Evolutionary conservation across 2,797 vertebrate genomes (phyloP).

Genomic region (Neostethus bicornis): DNA sequence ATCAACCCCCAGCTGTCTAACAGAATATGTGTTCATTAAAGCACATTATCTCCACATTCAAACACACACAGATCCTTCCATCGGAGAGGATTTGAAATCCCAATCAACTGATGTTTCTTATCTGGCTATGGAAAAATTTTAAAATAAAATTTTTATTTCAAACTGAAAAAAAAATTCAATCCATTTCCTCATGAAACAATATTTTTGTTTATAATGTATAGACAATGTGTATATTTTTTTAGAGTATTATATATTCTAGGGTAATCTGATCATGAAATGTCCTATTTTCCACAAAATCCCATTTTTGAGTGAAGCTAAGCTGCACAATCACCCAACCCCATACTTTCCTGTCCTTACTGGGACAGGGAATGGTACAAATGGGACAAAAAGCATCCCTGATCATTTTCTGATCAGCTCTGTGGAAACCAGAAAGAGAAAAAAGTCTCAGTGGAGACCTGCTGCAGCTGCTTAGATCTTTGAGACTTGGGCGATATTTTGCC

Average conservation of each 20-base stretch:
- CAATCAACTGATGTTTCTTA: too few species aligned
- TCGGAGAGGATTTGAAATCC: slow-evolving; percentile 5
- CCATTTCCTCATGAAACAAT: too few species aligned
- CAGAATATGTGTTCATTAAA: slow-evolving; percentile 60
- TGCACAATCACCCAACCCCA: slow-evolving; percentile 13
- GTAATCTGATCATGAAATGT: slow-evolving; percentile 13
- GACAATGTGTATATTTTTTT: background rate
- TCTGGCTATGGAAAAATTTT: too few species aligned
- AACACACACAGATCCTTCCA: slow-evolving; percentile 7
- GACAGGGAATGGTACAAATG: too few species aligned
- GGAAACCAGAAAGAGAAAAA: slow-evolving; percentile 38
- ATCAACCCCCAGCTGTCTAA: slow-evolving; percentile 58
- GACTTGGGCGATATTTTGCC: slow-evolving; percentile 73
- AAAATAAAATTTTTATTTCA: too few species aligned
- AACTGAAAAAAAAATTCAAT: background rate
- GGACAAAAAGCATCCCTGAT: slow-evolving; percentile 27
- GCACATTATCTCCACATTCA: too few species aligned
- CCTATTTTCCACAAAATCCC: slow-evolving; percentile 20
- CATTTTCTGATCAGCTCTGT: slow-evolving; percentile 40
- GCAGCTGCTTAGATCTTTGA: slow-evolving; percentile 69
- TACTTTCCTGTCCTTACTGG: slow-evolving; percentile 4
- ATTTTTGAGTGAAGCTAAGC: slow-evolving; percentile 16
- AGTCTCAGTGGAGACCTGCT: slow-evolving; percentile 54
- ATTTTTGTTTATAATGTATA: too few species aligned
- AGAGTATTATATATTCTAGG: slow-evolving; percentile 5